Base-by-base conservation (phyloP, 2,113 vertebrate genomes). In the Triplophysa rosa region DNA sequence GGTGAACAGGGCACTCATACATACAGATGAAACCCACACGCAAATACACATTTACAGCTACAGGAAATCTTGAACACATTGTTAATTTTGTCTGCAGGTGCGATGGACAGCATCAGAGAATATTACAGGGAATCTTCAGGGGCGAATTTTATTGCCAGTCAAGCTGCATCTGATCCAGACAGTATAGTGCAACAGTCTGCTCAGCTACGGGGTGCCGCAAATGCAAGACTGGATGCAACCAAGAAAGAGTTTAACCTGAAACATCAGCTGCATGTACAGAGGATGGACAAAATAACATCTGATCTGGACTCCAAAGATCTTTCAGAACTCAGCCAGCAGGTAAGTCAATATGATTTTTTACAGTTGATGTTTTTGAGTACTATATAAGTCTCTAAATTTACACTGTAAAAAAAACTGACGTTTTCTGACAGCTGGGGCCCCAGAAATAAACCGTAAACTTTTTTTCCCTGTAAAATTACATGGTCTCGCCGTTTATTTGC, bases 51-150 rank as follows among this genome's bases (percentile, higher is more conserved):
- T 21, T 63, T 10, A 19, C 13, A 8, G 16, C 49, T 24, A 21
- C 62, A 26, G 65, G 71, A 26, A 37, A 52, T 26, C 13, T 67
- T 7, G 64, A 54, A 8, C 42, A 14, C 42, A 12, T 67, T 63
- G 3, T 63, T 21, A 0, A 7, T 61, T 16, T 61, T 77, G 24
- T 84, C 6, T 37, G 33, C 33, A 99, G 98, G 98, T 2, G 96
- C 97, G 56, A 85, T 94, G 90, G 95, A 95, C 52, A 98, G 96
- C 71, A 95, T 99, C 84, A 88, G 89, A 77, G 90, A 92, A 70
- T 97, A 97, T 64, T 93, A 95, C 85, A 86, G 89, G 70, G 87
- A 94, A 88, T 98, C 97, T 45, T 71, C 85, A 1, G 90, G 84
- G 76, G 96, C 96, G 1, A 95, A 98, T 86, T 65, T 83, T 54